These are phyloP conservation scores for Bovichtus variegatus DNA, from an alignment of 2,797 vertebrate species.

Conservation along the genomic window DNA sequence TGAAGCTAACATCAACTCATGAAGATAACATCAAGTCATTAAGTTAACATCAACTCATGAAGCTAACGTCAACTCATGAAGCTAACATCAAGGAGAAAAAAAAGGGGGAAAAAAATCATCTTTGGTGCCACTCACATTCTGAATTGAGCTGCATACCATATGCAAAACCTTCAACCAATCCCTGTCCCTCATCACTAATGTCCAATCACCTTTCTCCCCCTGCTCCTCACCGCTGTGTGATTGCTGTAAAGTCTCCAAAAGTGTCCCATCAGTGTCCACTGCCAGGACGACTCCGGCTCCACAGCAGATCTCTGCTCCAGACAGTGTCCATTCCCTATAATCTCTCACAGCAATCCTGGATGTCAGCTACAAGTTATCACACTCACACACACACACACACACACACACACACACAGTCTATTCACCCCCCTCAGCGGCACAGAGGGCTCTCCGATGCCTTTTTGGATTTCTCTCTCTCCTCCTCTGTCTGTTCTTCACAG, in stretches of 20 bases:
- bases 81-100: no score
- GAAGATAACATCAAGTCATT: no score
- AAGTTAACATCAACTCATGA: no score
- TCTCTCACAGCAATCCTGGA: slow-evolving; percentile 49
- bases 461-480: slow-evolving; percentile 47
- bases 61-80: no score
- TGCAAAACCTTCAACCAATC: no score
- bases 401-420: neutral
- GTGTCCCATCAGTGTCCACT: neutral
- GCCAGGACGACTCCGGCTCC: slow-evolving; percentile 25
- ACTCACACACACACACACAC: neutral
- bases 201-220: neutral
- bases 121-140: neutral
- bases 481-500: slow-evolving; percentile 54
- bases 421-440: neutral
- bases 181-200: no score
- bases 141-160: neutral
- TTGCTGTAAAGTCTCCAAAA: slow-evolving; percentile 20
- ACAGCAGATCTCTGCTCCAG: slow-evolving; percentile 43
- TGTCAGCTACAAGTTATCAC: slow-evolving; percentile 38
- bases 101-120: neutral
- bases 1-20: no score
- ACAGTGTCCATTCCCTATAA: slow-evolving; percentile 47
- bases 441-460: slow-evolving; percentile 55
- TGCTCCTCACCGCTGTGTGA: neutral